These are phyloP conservation scores for Spilarctia lutea DNA, from an alignment of 2,888 invertebrate species.

Conservation along the genomic window DNA sequence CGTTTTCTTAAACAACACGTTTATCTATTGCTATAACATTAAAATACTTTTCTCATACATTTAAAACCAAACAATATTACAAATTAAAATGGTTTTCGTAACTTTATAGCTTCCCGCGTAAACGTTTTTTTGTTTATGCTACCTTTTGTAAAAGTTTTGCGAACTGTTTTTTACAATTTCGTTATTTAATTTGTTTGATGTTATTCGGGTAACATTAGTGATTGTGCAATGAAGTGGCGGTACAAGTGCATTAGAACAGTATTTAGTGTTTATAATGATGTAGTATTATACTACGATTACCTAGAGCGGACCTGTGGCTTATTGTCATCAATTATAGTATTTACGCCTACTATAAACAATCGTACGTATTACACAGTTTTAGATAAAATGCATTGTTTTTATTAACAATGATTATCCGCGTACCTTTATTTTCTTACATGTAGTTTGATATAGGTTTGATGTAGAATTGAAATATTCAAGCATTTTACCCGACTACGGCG, in stretches of 20 bases:
- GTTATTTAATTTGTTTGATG: conserved; percentile 33
- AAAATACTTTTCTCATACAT: too few relatives aligned
- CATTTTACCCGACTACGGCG: not conserved
- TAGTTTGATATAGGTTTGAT: not conserved
- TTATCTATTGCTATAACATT: too few relatives aligned
- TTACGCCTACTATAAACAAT: conserved; percentile 3
- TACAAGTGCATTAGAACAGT: conserved; percentile 19
- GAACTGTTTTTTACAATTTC: conserved; percentile 30
- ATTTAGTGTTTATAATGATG: conserved; percentile 20
- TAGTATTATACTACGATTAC: conserved; percentile 14
- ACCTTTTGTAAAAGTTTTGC: conserved; percentile 43
- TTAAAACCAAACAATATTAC: not conserved
- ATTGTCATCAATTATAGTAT: conserved; percentile 8
- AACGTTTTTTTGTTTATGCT: conserved; percentile 68
- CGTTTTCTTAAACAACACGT: too few relatives aligned
- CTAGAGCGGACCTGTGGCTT: conserved; percentile 10
- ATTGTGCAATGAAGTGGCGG: conserved; percentile 28
- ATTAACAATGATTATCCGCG: not conserved
- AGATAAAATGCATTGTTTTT: not conserved
- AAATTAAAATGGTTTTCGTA: conserved; percentile 66
- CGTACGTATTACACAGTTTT: conserved; percentile 13
- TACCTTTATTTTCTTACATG: not conserved
- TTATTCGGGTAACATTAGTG: conserved; percentile 25
- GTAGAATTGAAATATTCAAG: not conserved
- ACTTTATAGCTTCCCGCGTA: conserved; percentile 81